Conservation (phyloP, 2,888 invertebrate genomes). For the Parthenolecanium corni region DNA sequence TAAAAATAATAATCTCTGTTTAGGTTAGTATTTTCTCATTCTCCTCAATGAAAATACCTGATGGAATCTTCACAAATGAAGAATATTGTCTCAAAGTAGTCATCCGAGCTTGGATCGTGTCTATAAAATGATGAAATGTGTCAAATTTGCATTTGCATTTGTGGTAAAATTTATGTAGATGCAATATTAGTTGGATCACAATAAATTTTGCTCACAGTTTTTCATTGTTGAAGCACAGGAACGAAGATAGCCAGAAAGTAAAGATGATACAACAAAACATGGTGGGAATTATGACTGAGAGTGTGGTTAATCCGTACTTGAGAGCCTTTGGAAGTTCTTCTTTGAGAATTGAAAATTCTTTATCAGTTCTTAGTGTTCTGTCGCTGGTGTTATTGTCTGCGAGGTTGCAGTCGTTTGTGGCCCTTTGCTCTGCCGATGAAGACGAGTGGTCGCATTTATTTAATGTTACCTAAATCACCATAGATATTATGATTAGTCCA, state of each 20-base stretch:
- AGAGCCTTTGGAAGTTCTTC: slow-evolving; percentile 1
- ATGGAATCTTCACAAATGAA: slow-evolving; percentile 18
- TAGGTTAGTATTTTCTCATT: too few species aligned
- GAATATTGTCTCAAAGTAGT: slow-evolving; percentile 24
- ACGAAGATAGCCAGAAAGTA: not conserved
- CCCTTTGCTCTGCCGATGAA: not conserved
- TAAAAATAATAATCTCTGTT: too few species aligned
- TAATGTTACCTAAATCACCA: not conserved
- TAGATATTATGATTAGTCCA: too few species aligned
- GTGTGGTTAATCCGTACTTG: not conserved
- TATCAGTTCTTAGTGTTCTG: not conserved
- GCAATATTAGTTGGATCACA: not conserved
- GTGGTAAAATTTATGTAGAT: not conserved
- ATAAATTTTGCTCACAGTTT: slow-evolving; percentile 14
- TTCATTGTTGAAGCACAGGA: slow-evolving; percentile 10
- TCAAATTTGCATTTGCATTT: not conserved
- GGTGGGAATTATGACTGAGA: slow-evolving; percentile 2
- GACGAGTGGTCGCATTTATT: not conserved
- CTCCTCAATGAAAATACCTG: slow-evolving; percentile 1
- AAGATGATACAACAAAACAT: not conserved
- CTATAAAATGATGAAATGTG: not conserved
- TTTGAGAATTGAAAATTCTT: slow-evolving; percentile 5
- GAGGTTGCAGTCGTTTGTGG: not conserved
- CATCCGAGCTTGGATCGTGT: slow-evolving; percentile 19
- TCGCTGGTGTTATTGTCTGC: not conserved